Conservation (phyloP, 2,888 invertebrate species). For the Archaeoteleia sp. region DNA sequence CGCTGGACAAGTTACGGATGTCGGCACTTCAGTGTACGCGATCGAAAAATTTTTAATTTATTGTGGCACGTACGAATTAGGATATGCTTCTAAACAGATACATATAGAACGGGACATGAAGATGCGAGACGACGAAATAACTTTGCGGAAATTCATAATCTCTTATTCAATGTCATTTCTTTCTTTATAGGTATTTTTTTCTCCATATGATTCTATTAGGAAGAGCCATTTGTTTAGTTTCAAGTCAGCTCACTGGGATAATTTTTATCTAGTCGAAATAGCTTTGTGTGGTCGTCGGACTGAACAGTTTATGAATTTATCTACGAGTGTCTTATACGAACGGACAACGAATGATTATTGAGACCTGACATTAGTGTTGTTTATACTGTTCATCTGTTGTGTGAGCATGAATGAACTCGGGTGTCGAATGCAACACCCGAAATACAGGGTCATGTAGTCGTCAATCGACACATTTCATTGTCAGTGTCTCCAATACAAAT, state of each 20-base stretch:
- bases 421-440: not conserved
- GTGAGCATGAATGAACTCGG: not conserved
- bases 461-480: too few species aligned
- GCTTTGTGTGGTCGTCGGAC: slow-evolving; percentile 32
- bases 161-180: not conserved
- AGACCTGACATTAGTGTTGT: slow-evolving; percentile 47
- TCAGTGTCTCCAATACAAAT: too few species aligned
- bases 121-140: not conserved
- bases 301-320: slow-evolving; percentile 22
- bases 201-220: not conserved
- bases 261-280: slow-evolving; percentile 49
- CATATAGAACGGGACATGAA: not conserved
- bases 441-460: not conserved
- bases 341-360: slow-evolving; percentile 57
- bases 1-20: slow-evolving; percentile 23
- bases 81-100: not conserved
- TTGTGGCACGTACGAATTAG: slow-evolving; percentile 3
- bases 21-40: slow-evolving; percentile 15
- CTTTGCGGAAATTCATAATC: too few species aligned
- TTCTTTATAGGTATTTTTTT: not conserved
- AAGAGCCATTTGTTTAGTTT: slow-evolving; percentile 17
- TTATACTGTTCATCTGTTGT: slow-evolving; percentile 11
- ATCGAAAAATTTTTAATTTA: slow-evolving; percentile 14
- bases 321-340: slow-evolving; percentile 56
- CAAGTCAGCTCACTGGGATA: slow-evolving; percentile 25